Base-by-base conservation (phyloP, 23 tunicate species). In the Trididemnum miniatum region DNA sequence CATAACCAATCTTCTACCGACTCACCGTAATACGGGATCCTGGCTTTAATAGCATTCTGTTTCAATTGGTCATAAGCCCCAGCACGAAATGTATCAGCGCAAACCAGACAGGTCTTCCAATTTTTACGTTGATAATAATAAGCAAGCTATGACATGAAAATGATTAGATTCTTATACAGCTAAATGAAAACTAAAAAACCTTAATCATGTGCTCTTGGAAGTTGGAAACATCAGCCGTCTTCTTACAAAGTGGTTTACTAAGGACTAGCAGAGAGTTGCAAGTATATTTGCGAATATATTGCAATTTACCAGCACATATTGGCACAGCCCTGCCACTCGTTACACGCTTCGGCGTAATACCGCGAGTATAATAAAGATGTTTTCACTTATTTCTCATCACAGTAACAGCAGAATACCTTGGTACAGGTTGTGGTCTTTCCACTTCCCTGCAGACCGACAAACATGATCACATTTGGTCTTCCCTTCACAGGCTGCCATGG, bases 1-100 rank as follows among this genome's bases (percentile, higher is more conserved):
- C n/a, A n/a, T n/a, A n/a, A n/a, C n/a, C n/a, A n/a, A n/a, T n/a
- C n/a, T n/a, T n/a, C n/a, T n/a, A n/a, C n/a, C 12, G 57, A 9
- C 69, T 57, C 4, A 79, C 95, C 99, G 72, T 95, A 95, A 83
- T 85, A 95, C 0, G 99, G 99, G 60, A 95, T 95, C 54, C 99
- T 82, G 1, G 99, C 99, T 77, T 95, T 95, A 31, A 87, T 89
- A 25, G 95, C 92, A 63, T 95, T 95, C 51, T 95, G 99, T 77
- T 95, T 95, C 1, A 95, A 34, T 66, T 95, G 99, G 67, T 95
- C 99, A 50, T 77, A 95, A 29, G 99, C 99, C 38, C 99, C 99
- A 82, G 99, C 99, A 39, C 99, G 88, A 65, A 95, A 95, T 0
- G 99, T 95, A 75, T 95, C 99, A 34, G 99, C 99, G 72, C 99